Evolutionary conservation across 2,113 vertebrate species (phyloP), one percentile per base, ranked within the genome.

Genomic region (Hippopotamus amphibius): DNA sequence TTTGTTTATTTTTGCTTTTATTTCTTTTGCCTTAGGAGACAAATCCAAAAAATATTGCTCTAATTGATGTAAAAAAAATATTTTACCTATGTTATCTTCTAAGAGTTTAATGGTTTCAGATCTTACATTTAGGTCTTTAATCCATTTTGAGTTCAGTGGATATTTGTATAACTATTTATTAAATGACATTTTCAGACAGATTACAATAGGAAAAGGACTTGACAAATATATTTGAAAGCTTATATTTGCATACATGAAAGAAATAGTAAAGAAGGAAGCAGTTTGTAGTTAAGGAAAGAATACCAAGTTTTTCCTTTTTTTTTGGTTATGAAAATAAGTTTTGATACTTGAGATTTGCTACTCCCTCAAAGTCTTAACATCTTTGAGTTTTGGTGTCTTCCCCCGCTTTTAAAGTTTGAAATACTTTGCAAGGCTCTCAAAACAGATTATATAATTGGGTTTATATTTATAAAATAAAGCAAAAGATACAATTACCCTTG

Each of bases 381-480:
- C 19, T 81, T 93, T 66, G 15, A 68, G 3, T 55, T 72, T 53
- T 79, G 43, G 33, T 63, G 48, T n/a, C 30, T 33, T 68, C 26
- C 1, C 8, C 9, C 6, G 17, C 3, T n/a, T 55, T 82, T 71
- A 79, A 66, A 48, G n/a, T 72, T 55, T 72, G 28, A 83, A 88
- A 66, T 79, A 33, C 1, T 85, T 53, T 82, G 30, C 5, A 15
- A 66, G 14, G 3, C 80, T 83, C 26, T 93, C 68, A 90, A 94
- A 93, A 17, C 43, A 93, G 76, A 30, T 48, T 79, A 57, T 79
- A 33, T 30, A 77, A 43, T 59, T 77, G 28, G 28, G 3, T 83
- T 71, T 43, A 24, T 61, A 83, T 59, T 48, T 33, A 88, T 61
- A 88, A 96, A 91, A 48, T 55, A 55, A 93, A 94, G 21, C 41